Evolutionary conservation across 2,888 invertebrate species (phyloP).

Genomic region (Chrysomela aeneicollis): DNA sequence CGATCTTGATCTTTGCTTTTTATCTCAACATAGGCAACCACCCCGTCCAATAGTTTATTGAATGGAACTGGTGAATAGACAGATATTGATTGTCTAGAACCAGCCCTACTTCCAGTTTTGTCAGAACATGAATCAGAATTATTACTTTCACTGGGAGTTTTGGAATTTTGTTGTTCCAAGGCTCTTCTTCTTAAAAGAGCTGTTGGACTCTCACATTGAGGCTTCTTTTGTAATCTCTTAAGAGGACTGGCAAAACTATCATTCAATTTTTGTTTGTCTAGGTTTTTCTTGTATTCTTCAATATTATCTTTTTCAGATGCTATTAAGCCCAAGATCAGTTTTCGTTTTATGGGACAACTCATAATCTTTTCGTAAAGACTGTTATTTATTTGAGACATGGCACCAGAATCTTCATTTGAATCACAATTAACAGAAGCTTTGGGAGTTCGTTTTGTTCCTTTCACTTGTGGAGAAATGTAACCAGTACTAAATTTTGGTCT

Average conservation of each 20-base stretch:
- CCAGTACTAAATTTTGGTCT: slow-evolving; percentile 40
- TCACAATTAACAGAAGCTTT: slow-evolving; percentile 15
- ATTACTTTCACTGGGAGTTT: neutral
- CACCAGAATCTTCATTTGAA: slow-evolving; percentile 19
- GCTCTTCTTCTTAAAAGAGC: slow-evolving; percentile 53
- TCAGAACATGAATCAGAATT: slow-evolving; percentile 35
- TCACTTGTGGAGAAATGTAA: slow-evolving; percentile 40
- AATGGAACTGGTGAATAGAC: slow-evolving; percentile 45
- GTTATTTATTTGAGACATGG: slow-evolving; percentile 24
- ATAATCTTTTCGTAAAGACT: slow-evolving; percentile 42
- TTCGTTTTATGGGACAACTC: slow-evolving; percentile 53
- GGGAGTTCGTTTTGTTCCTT: slow-evolving; percentile 19
- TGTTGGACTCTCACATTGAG: slow-evolving; percentile 54
- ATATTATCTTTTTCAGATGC: slow-evolving; percentile 48
- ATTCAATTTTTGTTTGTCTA: slow-evolving; percentile 19
- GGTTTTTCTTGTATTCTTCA: slow-evolving; percentile 42
- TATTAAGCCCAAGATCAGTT: slow-evolving; percentile 50
- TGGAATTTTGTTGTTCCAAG: slow-evolving; percentile 42
- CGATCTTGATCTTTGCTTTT: slow-evolving; percentile 50
- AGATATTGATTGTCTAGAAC: slow-evolving; percentile 19
- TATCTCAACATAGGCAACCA: slow-evolving; percentile 58
- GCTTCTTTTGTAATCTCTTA: slow-evolving; percentile 42
- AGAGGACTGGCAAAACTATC: slow-evolving; percentile 35
- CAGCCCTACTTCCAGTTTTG: slow-evolving; percentile 25
- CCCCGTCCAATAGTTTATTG: slow-evolving; percentile 52